Base-by-base conservation (phyloP, 1,140 invertebrate species). In the Drosophila sturtevanti region DNA sequence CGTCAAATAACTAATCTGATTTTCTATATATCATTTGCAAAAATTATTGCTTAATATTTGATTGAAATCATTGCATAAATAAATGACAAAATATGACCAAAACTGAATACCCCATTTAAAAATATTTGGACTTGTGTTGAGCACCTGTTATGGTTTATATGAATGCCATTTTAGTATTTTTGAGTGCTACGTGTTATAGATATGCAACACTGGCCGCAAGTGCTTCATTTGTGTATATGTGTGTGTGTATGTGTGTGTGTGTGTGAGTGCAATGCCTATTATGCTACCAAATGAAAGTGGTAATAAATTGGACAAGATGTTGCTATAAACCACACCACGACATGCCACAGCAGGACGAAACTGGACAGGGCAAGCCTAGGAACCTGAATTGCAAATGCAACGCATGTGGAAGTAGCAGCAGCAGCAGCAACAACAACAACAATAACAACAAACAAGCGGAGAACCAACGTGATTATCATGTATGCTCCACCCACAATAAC, bases 261-360 rank as follows among this genome's bases (percentile, higher is more conserved):
- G 41, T 64, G 51, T 63, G 48, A 72, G 65, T 61, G 61, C 82
- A 79, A 89, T 82, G 79, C 82, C 75, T 81, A 85, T 90, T 90
- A 89, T 81, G 82, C 79, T 89, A 85, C 84, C 89, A 89, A 89
- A 89, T 89, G 81, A 90, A 90, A 89, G 84, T 90, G 89, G 90
- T 90, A 90, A 90, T 90, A 90, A 90, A 90, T 90, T 90, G 84
- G 79, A 91, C 89, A 90, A 90, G 89, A 90, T 90, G 89, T 86
- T 90, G 78, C 89, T 72, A 80, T 78, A 89, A 90, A 86, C 89
- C 89, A 89, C 79, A 89, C 85, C 72, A 89, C 79, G 72, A 80
- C 70, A 77, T 67, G 76, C 84, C 77, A 68, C 55, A 65, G 69
- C 69, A 44, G 4, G 41, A 18, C 71, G 34, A 52, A 48, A 44